These are phyloP conservation scores for Pollenia angustigena DNA, from an alignment of 2,888 invertebrate species.

Conservation along the genomic window DNA sequence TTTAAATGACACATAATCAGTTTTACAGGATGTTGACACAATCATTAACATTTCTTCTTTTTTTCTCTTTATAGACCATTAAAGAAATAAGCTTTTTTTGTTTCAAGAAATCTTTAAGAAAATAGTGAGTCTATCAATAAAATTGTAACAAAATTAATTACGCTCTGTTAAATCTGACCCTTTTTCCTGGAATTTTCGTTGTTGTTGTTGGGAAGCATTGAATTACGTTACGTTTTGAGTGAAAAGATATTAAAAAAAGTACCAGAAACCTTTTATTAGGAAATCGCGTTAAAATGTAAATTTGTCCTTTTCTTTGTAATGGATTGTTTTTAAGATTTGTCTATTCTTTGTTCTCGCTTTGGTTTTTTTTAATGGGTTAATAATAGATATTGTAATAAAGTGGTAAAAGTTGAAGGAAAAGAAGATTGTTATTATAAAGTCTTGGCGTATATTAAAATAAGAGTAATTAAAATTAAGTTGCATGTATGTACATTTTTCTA, in stretches of 20 bases:
- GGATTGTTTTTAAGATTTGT: background rate
- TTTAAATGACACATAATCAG: conserved; percentile 7
- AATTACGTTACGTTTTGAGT: conserved; percentile 5
- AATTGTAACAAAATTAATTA: conserved; percentile 53
- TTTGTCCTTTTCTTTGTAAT: conserved; percentile 21
- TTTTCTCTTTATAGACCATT: background rate
- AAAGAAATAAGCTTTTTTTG: background rate
- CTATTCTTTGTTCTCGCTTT: background rate
- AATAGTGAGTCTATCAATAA: conserved; percentile 16
- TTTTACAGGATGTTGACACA: conserved; percentile 52
- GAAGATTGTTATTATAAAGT: too few relatives aligned
- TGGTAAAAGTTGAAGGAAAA: background rate
- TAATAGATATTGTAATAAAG: background rate
- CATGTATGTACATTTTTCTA: too few relatives aligned
- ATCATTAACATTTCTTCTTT: conserved; percentile 15
- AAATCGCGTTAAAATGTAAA: conserved; percentile 2
- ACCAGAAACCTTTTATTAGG: conserved; percentile 32
- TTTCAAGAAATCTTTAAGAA: background rate
- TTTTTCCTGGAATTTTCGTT: background rate
- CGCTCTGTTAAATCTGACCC: conserved; percentile 1
- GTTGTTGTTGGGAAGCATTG: background rate
- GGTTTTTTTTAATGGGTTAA: background rate
- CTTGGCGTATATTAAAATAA: too few relatives aligned
- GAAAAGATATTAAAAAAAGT: conserved; percentile 13
- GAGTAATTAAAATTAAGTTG: too few relatives aligned